Conservation (phyloP, 2,888 invertebrate species). For the Crepidodera aurea region DNA sequence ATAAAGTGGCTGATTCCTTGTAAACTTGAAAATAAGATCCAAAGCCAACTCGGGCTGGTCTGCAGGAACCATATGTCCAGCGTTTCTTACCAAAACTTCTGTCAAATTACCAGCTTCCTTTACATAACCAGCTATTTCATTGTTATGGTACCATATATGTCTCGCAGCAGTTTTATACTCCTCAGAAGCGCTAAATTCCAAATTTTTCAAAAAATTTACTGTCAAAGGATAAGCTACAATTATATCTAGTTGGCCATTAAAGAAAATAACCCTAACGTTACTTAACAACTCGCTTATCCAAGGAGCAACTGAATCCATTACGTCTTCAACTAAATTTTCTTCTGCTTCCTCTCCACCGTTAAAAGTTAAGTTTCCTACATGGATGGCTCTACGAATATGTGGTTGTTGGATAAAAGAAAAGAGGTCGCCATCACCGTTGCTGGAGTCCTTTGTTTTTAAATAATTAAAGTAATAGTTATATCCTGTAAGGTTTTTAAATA, state of each 20-base stretch:
- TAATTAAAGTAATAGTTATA: slow-evolving; percentile 79
- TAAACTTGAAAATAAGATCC: slow-evolving; percentile 66
- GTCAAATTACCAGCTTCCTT: slow-evolving; percentile 73
- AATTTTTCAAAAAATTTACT: slow-evolving; percentile 73
- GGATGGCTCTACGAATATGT: slow-evolving; percentile 74
- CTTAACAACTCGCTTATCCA: slow-evolving; percentile 66
- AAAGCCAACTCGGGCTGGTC: slow-evolving; percentile 80
- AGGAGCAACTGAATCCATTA: slow-evolving; percentile 44
- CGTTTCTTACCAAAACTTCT: slow-evolving; percentile 76
- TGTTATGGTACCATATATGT: slow-evolving; percentile 72
- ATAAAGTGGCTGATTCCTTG: slow-evolving; percentile 38
- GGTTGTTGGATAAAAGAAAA: slow-evolving; percentile 62
- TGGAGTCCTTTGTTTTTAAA: slow-evolving; percentile 67
- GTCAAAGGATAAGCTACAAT: slow-evolving; percentile 87
- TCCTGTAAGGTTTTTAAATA: slow-evolving; percentile 78
- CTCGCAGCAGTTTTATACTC: slow-evolving; percentile 71
- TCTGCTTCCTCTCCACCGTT: slow-evolving; percentile 36
- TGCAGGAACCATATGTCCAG: slow-evolving; percentile 83
- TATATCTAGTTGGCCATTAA: slow-evolving; percentile 85
- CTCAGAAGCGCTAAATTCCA: slow-evolving; percentile 72
- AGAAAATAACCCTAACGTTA: slow-evolving; percentile 75
- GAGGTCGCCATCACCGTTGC: slow-evolving; percentile 52
- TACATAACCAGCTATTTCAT: slow-evolving; percentile 76
- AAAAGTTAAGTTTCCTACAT: slow-evolving; percentile 76
- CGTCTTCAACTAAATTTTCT: slow-evolving; percentile 39